Conservation (phyloP, 2,888 invertebrate species). For the Apodemia hepburni region DNA sequence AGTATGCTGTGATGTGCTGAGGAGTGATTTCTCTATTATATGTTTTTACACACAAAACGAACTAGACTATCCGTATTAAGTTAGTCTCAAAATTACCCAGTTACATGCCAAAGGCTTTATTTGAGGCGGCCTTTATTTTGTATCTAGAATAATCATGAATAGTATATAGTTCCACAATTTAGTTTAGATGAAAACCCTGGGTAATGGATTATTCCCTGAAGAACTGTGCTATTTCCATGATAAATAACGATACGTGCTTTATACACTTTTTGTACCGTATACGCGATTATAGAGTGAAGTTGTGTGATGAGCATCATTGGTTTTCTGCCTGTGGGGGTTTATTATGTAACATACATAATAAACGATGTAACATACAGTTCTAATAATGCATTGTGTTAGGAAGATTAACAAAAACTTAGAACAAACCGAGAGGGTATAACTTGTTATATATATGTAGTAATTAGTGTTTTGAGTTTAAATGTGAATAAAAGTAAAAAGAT, state of each 20-base stretch:
- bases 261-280: background rate
- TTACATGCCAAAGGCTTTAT: constrained; percentile 2
- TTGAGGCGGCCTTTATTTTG: background rate
- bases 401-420: too few relatives aligned
- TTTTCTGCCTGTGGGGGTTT: too few relatives aligned
- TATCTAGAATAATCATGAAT: background rate
- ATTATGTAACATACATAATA: too few relatives aligned
- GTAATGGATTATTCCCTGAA: constrained; percentile 8
- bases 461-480: too few relatives aligned
- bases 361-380: too few relatives aligned
- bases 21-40: too few relatives aligned
- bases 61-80: background rate
- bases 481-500: too few relatives aligned
- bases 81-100: constrained; percentile 7
- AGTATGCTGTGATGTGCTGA: too few relatives aligned
- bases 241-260: background rate
- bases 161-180: background rate
- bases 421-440: too few relatives aligned
- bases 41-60: background rate
- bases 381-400: too few relatives aligned
- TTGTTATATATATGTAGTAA: too few relatives aligned
- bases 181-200: background rate
- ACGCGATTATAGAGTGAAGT: background rate
- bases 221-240: constrained; percentile 12
- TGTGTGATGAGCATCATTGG: too few relatives aligned